A percentile compares a stretch with the other conserved stretches of the same genome.
phyloP scores from a whole-genome alignment of 2,113 vertebrate species.

The Ginglymostoma cirratum region DNA sequence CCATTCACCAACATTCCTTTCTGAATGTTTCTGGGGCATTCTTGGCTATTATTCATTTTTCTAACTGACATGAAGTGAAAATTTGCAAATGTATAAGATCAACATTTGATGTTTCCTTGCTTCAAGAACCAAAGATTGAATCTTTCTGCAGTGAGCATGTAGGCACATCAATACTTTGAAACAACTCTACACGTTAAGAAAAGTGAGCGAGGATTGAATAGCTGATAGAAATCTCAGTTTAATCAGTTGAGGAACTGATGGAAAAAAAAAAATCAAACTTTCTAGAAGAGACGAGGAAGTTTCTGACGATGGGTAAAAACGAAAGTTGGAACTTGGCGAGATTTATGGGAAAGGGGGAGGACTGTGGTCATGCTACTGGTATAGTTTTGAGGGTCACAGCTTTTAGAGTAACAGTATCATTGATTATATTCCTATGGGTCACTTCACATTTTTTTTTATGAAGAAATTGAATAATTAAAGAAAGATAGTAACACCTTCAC shows the following conservation, averaged over 20 bases:
- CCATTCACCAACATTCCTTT: not conserved
- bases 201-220: not conserved
- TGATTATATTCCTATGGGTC: not conserved
- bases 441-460: not conserved
- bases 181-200: not conserved
- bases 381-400: not conserved
- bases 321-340: not conserved
- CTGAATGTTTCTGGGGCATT: not conserved
- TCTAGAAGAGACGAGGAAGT: not conserved
- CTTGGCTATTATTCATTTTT: not conserved
- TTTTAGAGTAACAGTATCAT: not conserved
- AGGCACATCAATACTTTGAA: not conserved
- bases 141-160: not conserved
- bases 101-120: not conserved
- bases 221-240: not conserved
- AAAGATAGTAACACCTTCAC: not conserved
- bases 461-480: not conserved
- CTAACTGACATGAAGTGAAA: not conserved
- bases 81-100: not conserved
- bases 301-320: not conserved
- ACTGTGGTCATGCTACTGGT: not conserved
- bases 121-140: not conserved
- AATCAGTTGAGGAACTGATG: not conserved
- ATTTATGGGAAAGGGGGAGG: not conserved
- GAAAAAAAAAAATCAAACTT: not conserved